A percentile compares a stretch with the other conserved stretches of the same genome.
phyloP scores from a whole-genome alignment of 2,113 vertebrate species.

The Equus quagga region DNA sequence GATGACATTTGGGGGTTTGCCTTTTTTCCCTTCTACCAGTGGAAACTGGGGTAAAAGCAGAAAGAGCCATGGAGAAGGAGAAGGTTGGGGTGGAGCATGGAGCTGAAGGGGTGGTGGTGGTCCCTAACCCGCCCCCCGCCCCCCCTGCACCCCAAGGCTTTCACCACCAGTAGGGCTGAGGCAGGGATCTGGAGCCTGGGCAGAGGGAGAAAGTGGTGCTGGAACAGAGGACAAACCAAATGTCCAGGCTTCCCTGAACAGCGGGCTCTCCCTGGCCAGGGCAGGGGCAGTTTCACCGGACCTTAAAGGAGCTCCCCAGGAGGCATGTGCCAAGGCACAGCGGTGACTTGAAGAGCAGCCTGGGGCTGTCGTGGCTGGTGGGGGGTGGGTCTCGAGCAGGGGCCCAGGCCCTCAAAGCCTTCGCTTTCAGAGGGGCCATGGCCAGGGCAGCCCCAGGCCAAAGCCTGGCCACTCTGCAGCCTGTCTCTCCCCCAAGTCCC shows the following conservation, averaged over 20 bases:
- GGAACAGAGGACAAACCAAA: background rate
- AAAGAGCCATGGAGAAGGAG: background rate
- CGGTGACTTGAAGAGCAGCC: background rate
- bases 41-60: background rate
- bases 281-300: background rate
- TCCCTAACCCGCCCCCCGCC: background rate
- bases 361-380: background rate
- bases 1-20: background rate
- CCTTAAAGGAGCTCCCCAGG: background rate
- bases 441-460: background rate
- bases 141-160: background rate
- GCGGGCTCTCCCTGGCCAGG: background rate
- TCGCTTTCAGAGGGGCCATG: background rate
- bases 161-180: background rate
- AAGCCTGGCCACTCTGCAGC: background rate
- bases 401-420: background rate
- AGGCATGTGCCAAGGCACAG: background rate
- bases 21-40: background rate
- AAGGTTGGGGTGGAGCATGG: background rate
- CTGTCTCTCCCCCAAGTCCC: background rate
- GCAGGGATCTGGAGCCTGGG: background rate
- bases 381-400: background rate
- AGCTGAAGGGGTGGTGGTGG: accelerated
- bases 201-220: background rate
- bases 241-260: background rate